Evolutionary conservation across 2,888 invertebrate species (phyloP), one percentile per base, ranked within the genome.

Genomic region (Andrena fulva): DNA sequence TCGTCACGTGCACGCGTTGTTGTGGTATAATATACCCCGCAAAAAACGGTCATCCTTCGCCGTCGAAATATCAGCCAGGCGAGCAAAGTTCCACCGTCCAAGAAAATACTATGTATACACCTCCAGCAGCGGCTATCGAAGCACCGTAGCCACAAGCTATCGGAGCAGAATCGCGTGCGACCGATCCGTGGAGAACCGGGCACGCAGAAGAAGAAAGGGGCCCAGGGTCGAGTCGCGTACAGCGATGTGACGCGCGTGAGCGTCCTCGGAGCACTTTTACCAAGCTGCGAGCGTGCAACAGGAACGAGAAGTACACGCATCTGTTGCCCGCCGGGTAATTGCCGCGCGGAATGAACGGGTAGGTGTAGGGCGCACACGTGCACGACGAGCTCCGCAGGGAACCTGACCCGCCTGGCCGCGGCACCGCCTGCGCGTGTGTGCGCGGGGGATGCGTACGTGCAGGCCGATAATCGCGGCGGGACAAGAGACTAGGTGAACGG

Each of bases 271-370:
- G 71, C 33, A 50, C 73, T 50, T 70, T 77, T 60, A 50, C 35
- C 52, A 33, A 50, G 60, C 77, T 71, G 54, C 63, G 63, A 77
- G 69, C 78, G 76, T 59, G 86, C 84, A 86, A 84, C 78, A 86
- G 52, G 71, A 33, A 81, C 71, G 81, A 78, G 78, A 24, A 77
- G 77, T 64, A 69, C 62, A 67, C 76, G 84, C 86, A 86, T 85
- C 85, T 85, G 85, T 85, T 85, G 85, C 80, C 86, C 77, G 66
- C 35, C 50, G 42, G 79, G 86, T 86, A 86, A 86, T 86, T 86
- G 79, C 72, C 48, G 50, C 62, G 42, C 48, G 73, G 74, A 60
- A 70, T 70, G 50, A 42, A 4, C 24, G 66, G 59, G 69, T 84
- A 59, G 42, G 35, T 76, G 62, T 35, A 42, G 35, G 67, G 69